Base-by-base conservation (phyloP, 2,797 vertebrate genomes). In the Argentina silus region DNA sequence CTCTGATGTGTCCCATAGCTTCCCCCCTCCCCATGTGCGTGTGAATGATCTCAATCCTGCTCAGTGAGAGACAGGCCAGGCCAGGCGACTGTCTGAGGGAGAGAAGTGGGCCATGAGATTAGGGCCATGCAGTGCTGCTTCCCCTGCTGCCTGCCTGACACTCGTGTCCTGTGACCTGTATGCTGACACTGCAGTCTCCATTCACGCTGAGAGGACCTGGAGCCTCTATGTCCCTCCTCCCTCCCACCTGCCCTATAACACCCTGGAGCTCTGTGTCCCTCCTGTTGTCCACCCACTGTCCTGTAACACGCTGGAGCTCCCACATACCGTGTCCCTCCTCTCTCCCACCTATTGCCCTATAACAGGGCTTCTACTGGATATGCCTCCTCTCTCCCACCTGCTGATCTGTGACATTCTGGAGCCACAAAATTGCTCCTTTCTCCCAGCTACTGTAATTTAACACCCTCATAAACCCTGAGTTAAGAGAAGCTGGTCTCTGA, bases 131-230 rank as follows among this genome's bases (percentile, higher is more conserved):
- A 3, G 66, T 14, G 11, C 72, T 76, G 72, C 85, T 71, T 67
- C 81, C 78, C 81, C 78, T 79, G 76, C 76, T 76, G 70, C 50
- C 63, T 42, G 76, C 72, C 23, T 56, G 11, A 69, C 48, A 56
- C 14, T 4, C 27, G 4, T 53, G 70, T 66, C 76, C 62, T 85
- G 73, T 86, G 72, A 88, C 76, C 66, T 51, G 82, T 81, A 78
- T 78, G 81, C 83, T 83, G 83, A 87, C 0, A 3, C 66, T 67
- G 75, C 83, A 80, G 73, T 60, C 9, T 80, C 78, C 83, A 85
- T 86, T 91, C 78, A 87, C 77, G 78, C 81, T 77, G 57, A 76
- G 80, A 85, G 53, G 67, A 72, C 73, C 84, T 85, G 78, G 83
- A 84, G n/a, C n/a, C n/a, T 4, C 27, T 36, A 36, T 36, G 27